phyloP scores from a whole-genome alignment of 2,888 invertebrate genomes.

The Linyphia triangularis region DNA sequence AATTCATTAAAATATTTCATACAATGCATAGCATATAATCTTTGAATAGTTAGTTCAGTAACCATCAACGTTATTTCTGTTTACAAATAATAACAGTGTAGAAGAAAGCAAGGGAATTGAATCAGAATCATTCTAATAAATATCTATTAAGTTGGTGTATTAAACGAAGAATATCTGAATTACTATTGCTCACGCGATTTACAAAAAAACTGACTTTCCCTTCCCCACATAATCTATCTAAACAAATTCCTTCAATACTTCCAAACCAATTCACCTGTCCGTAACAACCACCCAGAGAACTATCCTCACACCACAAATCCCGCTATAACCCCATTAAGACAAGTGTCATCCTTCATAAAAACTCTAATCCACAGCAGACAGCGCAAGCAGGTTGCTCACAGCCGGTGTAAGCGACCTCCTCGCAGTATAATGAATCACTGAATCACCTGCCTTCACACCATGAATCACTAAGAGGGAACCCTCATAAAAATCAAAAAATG shows the following conservation, averaged over 20 bases:
- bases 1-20: too few species aligned
- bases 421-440: constrained; percentile 36
- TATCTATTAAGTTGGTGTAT: too few species aligned
- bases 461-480: not conserved
- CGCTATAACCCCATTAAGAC: constrained; percentile 12
- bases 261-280: not conserved
- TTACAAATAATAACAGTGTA: too few species aligned
- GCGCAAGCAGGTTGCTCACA: constrained; percentile 36
- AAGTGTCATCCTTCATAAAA: constrained; percentile 48
- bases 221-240: not conserved
- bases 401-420: constrained; percentile 22
- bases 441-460: constrained; percentile 50
- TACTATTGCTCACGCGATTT: too few species aligned
- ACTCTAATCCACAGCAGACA: constrained; percentile 2
- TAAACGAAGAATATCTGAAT: too few species aligned
- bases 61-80: too few species aligned
- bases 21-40: too few species aligned
- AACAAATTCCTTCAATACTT: not conserved
- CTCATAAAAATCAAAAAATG: not conserved
- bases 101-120: too few species aligned
- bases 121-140: too few species aligned
- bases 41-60: too few species aligned
- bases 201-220: too few species aligned
- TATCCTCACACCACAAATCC: not conserved
- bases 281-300: not conserved